phyloP scores from a whole-genome alignment of 2,797 vertebrate species.

The Staurois parvus region DNA sequence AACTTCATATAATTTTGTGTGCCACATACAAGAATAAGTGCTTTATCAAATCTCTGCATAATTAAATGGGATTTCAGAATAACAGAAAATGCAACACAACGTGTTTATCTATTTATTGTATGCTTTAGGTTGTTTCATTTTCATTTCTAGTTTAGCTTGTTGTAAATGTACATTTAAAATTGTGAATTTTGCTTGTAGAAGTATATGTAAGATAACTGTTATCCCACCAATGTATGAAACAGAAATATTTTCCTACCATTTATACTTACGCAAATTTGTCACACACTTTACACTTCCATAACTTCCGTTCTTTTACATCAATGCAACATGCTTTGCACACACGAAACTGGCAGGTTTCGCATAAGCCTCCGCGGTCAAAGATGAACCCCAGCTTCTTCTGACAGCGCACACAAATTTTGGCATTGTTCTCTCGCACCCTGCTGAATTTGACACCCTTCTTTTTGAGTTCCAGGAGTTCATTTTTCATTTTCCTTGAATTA shows the following conservation, averaged over 20 bases:
- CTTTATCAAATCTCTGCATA: no score
- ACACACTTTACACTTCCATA: conserved; percentile 90
- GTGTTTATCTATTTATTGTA: no score
- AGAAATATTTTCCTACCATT: neutral
- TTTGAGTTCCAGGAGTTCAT: conserved; percentile 91
- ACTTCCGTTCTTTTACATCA: conserved; percentile 67
- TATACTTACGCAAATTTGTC: conserved; percentile 91
- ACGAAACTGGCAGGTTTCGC: conserved; percentile 82
- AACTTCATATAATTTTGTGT: no score
- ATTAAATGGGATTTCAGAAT: no score
- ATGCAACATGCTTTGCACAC: conserved; percentile 86
- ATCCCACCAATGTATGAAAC: no score
- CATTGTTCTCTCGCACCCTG: conserved; percentile 75
- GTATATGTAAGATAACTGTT: no score
- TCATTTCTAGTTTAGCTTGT: no score
- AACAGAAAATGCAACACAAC: no score
- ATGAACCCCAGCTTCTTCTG: conserved; percentile 88
- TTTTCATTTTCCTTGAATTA: conserved; percentile 87
- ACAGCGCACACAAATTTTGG: conserved; percentile 87
- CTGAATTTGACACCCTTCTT: conserved; percentile 76
- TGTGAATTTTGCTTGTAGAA: no score
- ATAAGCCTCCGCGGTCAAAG: conserved; percentile 88
- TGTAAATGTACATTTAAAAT: no score
- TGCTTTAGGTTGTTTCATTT: no score
- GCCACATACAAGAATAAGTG: no score